Evolutionary conservation across 2,113 vertebrate genomes (phyloP), one percentile per base, ranked within the genome.

Genomic region (Thalassoma bifasciatum): DNA sequence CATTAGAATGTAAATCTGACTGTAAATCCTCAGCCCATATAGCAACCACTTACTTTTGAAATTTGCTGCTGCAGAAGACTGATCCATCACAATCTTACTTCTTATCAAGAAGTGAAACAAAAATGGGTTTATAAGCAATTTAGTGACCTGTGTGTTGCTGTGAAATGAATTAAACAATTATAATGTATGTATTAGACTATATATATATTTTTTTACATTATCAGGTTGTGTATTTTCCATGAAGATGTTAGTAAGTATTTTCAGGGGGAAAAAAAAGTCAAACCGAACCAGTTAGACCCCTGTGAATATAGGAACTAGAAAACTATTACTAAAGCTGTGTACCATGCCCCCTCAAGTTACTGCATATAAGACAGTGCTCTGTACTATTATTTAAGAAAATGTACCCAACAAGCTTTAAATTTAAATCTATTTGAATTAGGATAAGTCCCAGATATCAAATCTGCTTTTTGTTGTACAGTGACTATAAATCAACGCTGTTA

Each of bases 1-100:
- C 59, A 70, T 76, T 80, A 69, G 81, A 87, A 87, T 91, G 75
- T 87, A 83, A 91, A 89, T 86, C 59, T 49, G 64, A 30, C 22
- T 63, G 37, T 72, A 50, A 5, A 34, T 22, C 59, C 47, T 8
- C 53, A 66, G 79, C 8, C 5, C 34, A 24, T 66, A 60, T 47
- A 65, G 44, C n/a, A 17, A 30, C 2, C 2, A 47, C 26, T 68
- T 26, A 57, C 37, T 9, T 36, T 80, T 66, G 47, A 46, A 72
- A 37, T 51, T 53, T 63, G 59, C 42, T 40, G 10, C 44, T 62
- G 10, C 19, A 26, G 44, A 16, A 22, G 2, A 72, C 8, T 40
- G 13, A 75, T 67, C 63, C 12, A 40, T 53, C 11, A 30, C 5
- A 2, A 46, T 23, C 50, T 7, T 26, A 19, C 16, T 64, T 30